Evolutionary conservation across 2,113 vertebrate species (phyloP).

Genomic region (Spea bombifrons): DNA sequence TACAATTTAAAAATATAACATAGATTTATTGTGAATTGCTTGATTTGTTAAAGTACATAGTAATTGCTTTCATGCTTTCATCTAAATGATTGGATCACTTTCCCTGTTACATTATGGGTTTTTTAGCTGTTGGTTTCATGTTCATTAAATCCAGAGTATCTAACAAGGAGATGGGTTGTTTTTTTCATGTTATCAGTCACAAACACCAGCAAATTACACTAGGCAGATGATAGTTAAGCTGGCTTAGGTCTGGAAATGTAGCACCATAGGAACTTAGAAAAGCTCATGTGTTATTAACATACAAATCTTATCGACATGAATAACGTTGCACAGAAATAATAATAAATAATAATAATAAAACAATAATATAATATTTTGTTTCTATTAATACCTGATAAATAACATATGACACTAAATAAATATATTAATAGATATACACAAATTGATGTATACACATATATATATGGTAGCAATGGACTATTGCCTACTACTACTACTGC

Average conservation of each 20-base stretch:
- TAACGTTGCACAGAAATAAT: slow-evolving; percentile 18
- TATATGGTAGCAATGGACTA: no score
- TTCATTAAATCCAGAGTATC: slow-evolving; percentile 40
- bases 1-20: no score
- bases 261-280: slow-evolving; percentile 28
- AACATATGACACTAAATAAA: no score
- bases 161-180: slow-evolving; percentile 49
- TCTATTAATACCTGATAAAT: no score
- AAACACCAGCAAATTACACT: slow-evolving; percentile 38
- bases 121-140: slow-evolving; percentile 48
- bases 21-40: no score
- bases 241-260: slow-evolving; percentile 32
- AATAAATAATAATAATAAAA: slow-evolving; percentile 31
- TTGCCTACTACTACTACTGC: no score
- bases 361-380: no score
- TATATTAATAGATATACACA: no score
- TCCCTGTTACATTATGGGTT: slow-evolving; percentile 54
- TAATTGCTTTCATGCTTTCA: background rate
- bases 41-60: no score
- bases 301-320: slow-evolving; percentile 23
- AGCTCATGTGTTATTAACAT: slow-evolving; percentile 18
- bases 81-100: slow-evolving; percentile 52
- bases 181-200: slow-evolving; percentile 31
- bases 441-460: no score
- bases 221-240: slow-evolving; percentile 3